Percentiles rank a stretch among this genome's conserved stretches.
Conservation (phyloP, 2,113 vertebrate species). For the Ceyx melanurus region DNA sequence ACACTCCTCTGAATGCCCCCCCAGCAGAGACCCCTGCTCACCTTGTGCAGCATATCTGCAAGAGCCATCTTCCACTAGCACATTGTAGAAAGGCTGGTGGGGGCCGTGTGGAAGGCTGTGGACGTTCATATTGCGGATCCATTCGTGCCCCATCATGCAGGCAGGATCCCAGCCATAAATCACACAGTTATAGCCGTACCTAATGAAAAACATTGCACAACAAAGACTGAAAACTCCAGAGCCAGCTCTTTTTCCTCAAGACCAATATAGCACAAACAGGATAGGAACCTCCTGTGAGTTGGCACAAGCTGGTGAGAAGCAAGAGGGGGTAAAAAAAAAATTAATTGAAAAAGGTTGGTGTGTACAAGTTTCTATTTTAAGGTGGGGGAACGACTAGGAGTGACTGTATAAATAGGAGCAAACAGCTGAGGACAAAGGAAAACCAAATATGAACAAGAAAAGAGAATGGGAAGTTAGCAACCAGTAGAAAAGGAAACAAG, state of each 20-base stretch:
- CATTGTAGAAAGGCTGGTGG: conserved; percentile 95
- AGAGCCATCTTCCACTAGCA: conserved; percentile 93
- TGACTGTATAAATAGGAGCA: background rate
- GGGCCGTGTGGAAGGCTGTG: conserved; percentile 89
- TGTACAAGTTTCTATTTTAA: background rate
- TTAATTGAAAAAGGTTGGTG: background rate
- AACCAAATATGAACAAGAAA: background rate
- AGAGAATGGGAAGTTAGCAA: background rate
- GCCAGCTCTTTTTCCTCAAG: background rate
- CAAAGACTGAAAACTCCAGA: background rate
- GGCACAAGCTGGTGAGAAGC: background rate
- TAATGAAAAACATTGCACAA: background rate
- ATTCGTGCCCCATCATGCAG: conserved; percentile 97
- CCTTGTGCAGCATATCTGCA: conserved; percentile 95
- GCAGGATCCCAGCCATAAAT: conserved; percentile 97
- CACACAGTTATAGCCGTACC: conserved; percentile 95
- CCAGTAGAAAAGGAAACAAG: background rate
- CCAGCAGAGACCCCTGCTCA: conserved; percentile 20
- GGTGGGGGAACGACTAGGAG: background rate
- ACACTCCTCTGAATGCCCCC: too few species aligned
- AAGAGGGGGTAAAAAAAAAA: background rate
- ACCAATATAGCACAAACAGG: background rate
- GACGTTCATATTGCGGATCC: conserved; percentile 96
- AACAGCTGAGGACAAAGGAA: background rate
- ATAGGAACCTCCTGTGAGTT: background rate